Evolutionary conservation across 2,797 vertebrate species (phyloP).

Genomic region (Graptemys geographica): DNA sequence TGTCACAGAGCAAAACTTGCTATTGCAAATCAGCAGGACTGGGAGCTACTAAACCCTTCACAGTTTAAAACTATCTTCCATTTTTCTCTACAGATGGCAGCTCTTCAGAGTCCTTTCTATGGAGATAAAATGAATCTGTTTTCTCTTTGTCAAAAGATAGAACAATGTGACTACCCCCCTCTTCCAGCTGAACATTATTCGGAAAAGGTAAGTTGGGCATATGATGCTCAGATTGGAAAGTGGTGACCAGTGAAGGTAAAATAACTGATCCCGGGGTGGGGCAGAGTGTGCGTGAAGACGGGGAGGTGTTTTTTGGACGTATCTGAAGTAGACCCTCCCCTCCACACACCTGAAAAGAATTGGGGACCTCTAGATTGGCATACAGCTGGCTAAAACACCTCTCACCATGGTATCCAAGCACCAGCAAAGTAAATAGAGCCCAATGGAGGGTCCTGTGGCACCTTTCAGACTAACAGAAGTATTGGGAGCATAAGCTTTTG

Average conservation of each 20-base stretch:
- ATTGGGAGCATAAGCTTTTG: no score
- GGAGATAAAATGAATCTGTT: conserved; percentile 93
- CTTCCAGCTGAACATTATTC: conserved; percentile 89
- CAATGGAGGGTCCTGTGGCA: no score
- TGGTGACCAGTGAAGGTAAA: neutral
- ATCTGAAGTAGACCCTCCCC: neutral
- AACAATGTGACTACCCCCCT: conserved; percentile 90
- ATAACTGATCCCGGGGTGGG: neutral
- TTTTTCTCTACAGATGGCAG: conserved; percentile 85
- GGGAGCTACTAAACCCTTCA: neutral
- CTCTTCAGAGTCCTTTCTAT: conserved; percentile 91
- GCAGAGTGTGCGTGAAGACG: neutral
- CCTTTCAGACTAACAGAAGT: no score
- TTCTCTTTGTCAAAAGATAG: conserved; percentile 91
- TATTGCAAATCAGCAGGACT: neutral
- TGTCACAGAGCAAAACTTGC: neutral
- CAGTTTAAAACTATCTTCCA: neutral
- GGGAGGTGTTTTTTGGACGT: neutral
- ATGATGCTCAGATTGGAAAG: neutral
- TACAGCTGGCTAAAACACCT: neutral
- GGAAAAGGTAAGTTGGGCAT: conserved; percentile 82
- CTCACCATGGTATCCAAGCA: accelerated
- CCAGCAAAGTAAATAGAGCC: neutral
- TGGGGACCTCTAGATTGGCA: neutral
- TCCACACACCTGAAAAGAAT: accelerated